These are phyloP conservation scores for Heliothis virescens DNA, from an alignment of 1,140 invertebrate genomes.

Conservation along the genomic window DNA sequence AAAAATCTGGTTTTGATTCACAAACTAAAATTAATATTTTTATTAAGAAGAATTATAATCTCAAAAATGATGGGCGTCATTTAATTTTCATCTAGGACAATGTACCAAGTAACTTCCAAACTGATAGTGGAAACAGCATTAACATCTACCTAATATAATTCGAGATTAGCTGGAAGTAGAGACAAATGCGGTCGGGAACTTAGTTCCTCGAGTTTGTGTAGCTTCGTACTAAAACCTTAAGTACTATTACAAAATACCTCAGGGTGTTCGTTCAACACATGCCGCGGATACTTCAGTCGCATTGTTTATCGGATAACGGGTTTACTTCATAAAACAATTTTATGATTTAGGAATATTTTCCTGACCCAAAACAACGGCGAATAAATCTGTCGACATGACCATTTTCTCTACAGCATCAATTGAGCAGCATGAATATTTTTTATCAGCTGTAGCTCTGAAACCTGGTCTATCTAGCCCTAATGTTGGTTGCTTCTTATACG, in stretches of 20 bases:
- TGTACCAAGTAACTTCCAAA: neutral
- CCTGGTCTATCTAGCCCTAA: too few species aligned
- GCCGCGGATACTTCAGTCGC: neutral
- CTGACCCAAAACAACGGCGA: too few species aligned
- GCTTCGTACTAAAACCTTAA: slow-evolving; percentile 3
- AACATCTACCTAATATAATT: slow-evolving; percentile 20
- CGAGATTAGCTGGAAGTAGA: slow-evolving; percentile 15
- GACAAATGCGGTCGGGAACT: slow-evolving; percentile 14
- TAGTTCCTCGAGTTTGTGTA: slow-evolving; percentile 7
- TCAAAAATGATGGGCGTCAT: neutral
- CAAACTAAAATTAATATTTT: neutral
- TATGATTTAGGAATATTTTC: neutral
- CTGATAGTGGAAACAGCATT: slow-evolving; percentile 1
- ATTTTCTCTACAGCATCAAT: too few species aligned
- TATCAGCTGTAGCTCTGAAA: too few species aligned
- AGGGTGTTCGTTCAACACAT: neutral
- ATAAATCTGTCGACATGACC: too few species aligned
- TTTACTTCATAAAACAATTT: neutral
- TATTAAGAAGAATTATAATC: too few species aligned
- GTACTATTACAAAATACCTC: slow-evolving; percentile 13
- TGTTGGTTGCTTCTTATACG: too few species aligned
- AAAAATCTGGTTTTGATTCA: too few species aligned
- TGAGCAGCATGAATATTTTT: too few species aligned
- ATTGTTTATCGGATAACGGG: neutral
- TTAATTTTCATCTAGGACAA: neutral